Evolutionary conservation across 2,113 vertebrate genomes (phyloP).

Genomic region (Chroicocephalus ridibundus): DNA sequence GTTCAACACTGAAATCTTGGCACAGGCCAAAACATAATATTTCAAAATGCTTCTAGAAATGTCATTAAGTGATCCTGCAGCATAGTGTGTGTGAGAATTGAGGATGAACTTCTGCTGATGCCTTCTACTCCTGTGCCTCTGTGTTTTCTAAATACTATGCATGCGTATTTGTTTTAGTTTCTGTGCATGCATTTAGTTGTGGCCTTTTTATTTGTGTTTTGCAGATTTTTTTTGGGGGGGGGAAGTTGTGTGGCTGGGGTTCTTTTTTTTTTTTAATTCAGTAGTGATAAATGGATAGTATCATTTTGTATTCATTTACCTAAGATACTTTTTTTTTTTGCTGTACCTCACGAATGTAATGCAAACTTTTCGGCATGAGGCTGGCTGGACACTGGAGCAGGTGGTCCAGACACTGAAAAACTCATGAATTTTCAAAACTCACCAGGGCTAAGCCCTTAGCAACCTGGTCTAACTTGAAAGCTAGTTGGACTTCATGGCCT

Average conservation of each 20-base stretch:
- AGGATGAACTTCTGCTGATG: neutral
- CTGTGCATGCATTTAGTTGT: neutral
- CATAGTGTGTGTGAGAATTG: neutral
- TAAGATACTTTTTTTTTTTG: neutral
- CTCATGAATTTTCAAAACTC: neutral
- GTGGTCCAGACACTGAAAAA: neutral
- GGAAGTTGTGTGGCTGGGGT: neutral
- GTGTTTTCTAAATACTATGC: neutral
- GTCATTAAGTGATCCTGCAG: neutral
- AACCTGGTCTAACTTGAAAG: neutral
- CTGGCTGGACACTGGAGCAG: neutral
- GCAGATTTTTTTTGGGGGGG: fast-evolving
- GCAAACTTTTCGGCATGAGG: neutral
- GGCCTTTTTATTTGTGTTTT: neutral
- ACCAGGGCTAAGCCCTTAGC: neutral
- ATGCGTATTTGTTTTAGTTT: neutral
- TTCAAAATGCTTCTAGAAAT: neutral
- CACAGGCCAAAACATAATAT: neutral
- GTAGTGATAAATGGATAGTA: neutral
- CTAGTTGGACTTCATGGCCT: neutral
- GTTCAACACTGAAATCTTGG: neutral
- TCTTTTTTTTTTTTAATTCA: neutral
- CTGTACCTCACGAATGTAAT: neutral
- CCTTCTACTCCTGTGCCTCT: neutral
- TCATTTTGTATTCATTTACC: neutral